A percentile compares a stretch with the other conserved stretches of the same genome.
Evolutionary conservation across 2,113 vertebrate genomes (phyloP).

Genomic region (Aegithalos caudatus): DNA sequence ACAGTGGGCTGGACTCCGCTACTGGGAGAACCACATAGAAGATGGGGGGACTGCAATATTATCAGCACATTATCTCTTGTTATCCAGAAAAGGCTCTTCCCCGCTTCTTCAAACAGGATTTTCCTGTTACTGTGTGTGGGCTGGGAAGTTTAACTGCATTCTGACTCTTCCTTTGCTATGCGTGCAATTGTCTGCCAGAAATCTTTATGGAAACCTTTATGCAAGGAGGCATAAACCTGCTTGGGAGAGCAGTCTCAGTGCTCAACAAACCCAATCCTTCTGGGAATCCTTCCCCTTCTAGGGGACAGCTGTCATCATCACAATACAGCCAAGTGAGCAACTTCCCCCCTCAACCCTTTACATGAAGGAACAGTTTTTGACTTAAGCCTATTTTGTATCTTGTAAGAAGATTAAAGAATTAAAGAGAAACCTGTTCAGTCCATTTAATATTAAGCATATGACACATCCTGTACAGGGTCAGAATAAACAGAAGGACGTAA

Average conservation of each 20-base stretch:
- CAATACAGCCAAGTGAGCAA: rapidly evolving
- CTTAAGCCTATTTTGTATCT: constrained; percentile 33
- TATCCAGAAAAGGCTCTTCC: background rate
- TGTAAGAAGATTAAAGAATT: constrained; percentile 42
- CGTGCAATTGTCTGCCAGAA: background rate
- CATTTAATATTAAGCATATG: background rate
- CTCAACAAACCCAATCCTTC: background rate
- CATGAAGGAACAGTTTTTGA: background rate
- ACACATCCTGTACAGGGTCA: background rate
- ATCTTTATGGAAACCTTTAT: background rate
- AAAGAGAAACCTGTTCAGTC: constrained; percentile 6
- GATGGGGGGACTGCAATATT: background rate
- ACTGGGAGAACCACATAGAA: background rate
- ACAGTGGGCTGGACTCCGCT: background rate
- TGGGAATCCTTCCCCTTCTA: background rate
- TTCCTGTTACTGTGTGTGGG: constrained; percentile 46
- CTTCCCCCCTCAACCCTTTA: background rate
- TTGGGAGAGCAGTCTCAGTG: background rate
- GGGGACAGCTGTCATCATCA: background rate
- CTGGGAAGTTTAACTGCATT: background rate
- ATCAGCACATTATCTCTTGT: background rate
- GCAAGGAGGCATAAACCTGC: background rate
- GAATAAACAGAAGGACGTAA: background rate
- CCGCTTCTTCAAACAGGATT: constrained; percentile 54
- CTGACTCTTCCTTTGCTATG: background rate